phyloP scores from a whole-genome alignment of 2,888 invertebrate genomes.

The Lasioglossum lativentre region DNA sequence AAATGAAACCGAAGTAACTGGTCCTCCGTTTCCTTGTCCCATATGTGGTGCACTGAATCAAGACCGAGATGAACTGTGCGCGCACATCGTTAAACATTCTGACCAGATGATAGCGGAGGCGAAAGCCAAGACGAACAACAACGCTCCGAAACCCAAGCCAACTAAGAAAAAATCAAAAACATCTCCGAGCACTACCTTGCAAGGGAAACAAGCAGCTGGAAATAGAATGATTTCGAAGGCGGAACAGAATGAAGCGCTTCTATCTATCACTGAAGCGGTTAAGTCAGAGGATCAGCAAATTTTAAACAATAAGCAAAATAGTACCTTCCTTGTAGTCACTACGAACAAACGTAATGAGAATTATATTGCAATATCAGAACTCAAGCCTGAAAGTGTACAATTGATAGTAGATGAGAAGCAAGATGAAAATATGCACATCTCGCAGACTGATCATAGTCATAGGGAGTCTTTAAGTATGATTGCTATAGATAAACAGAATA shows the following conservation, averaged over 20 bases:
- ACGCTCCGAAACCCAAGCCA: slow-evolving; percentile 70
- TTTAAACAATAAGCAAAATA: slow-evolving; percentile 61
- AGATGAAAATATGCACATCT: slow-evolving; percentile 58
- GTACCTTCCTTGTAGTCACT: slow-evolving; percentile 69
- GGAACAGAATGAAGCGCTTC: slow-evolving; percentile 73
- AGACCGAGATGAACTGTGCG: slow-evolving; percentile 85
- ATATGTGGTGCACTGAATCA: slow-evolving; percentile 84
- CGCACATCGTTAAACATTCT: slow-evolving; percentile 86
- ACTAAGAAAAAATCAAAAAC: slow-evolving; percentile 72
- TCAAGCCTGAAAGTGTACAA: slow-evolving; percentile 66
- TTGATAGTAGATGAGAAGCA: slow-evolving; percentile 63
- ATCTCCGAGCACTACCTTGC: slow-evolving; percentile 29
- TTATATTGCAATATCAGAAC: slow-evolving; percentile 64
- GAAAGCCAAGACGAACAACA: slow-evolving; percentile 80
- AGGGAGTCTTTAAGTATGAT: slow-evolving; percentile 65
- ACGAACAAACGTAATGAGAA: slow-evolving; percentile 63
- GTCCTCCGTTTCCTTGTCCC: slow-evolving; percentile 84
- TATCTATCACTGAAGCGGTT: slow-evolving; percentile 71
- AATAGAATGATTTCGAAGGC: slow-evolving; percentile 58
- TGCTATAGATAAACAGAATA: slow-evolving; percentile 62
- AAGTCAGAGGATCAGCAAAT: slow-evolving; percentile 66
- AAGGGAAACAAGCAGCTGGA: slow-evolving; percentile 44
- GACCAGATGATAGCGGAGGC: slow-evolving; percentile 85
- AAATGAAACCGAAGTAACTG: slow-evolving; percentile 80
- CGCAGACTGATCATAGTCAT: slow-evolving; percentile 51